These are phyloP conservation scores for Glareola pratincola DNA, from an alignment of 2,113 vertebrate species.

Conservation along the genomic window DNA sequence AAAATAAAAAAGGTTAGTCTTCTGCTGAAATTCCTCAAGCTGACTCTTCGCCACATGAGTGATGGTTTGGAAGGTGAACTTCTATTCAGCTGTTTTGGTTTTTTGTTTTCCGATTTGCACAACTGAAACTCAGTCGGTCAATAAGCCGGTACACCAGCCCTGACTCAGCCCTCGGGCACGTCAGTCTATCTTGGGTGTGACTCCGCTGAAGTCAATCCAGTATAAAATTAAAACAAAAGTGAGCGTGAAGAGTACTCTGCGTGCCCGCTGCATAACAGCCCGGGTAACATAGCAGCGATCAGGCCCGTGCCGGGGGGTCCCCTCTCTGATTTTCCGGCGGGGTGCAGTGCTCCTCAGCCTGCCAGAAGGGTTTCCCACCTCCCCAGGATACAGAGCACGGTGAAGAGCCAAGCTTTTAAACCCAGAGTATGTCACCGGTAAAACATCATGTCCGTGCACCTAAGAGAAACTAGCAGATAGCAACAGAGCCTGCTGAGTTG, in stretches of 20 bases:
- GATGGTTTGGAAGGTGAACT: not conserved
- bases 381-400: accelerated
- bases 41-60: not conserved
- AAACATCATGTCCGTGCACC: not conserved
- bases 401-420: not conserved
- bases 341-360: not conserved
- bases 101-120: not conserved
- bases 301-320: accelerated
- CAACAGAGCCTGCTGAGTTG: not conserved
- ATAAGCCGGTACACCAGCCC: not conserved
- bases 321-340: accelerated
- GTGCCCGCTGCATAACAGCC: not conserved
- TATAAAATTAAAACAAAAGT: not conserved
- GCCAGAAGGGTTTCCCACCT: not conserved
- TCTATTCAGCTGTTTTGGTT: not conserved
- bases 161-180: slow-evolving; percentile 44
- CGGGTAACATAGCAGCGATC: accelerated
- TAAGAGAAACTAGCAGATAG: not conserved
- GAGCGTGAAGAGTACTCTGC: not conserved
- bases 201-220: not conserved
- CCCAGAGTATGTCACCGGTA: not conserved
- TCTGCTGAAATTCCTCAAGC: not conserved
- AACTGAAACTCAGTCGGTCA: slow-evolving; percentile 23
- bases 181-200: not conserved
- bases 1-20: not conserved